Evolutionary conservation across 1,140 invertebrate genomes (phyloP).

Genomic region (Drosophila obscura): DNA sequence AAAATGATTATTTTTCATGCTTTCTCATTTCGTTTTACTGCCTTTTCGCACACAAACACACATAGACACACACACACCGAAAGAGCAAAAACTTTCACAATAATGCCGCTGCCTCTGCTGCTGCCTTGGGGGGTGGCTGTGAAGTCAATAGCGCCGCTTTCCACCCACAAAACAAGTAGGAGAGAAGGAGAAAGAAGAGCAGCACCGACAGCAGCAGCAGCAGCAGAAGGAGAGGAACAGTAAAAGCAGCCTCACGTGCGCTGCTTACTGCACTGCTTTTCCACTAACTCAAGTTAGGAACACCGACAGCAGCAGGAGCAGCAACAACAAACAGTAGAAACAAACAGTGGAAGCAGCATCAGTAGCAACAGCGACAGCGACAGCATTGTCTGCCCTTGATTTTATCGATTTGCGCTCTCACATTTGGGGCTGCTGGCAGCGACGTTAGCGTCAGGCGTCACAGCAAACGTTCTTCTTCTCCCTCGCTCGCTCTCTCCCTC

Average conservation of each 20-base stretch:
- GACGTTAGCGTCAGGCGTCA: conserved; percentile 12
- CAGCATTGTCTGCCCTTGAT: conserved; percentile 79
- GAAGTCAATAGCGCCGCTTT: conserved; percentile 16
- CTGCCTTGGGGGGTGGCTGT: not conserved
- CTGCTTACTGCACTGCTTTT: conserved; percentile 10
- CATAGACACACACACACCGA: conserved; percentile 28
- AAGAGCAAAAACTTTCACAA: conserved; percentile 67
- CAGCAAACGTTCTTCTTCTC: conserved; percentile 20
- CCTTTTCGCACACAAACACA: conserved; percentile 29
- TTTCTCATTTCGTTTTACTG: conserved; percentile 78
- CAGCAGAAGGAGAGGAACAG: conserved; percentile 15
- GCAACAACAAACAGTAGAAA: not conserved
- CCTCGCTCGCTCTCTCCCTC: conserved; percentile 22
- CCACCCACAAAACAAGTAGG: conserved; percentile 23
- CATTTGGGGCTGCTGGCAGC: conserved; percentile 61
- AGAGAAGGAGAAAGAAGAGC: conserved; percentile 7
- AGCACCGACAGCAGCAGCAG: conserved; percentile 12
- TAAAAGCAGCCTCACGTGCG: conserved; percentile 64
- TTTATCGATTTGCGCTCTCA: conserved; percentile 75
- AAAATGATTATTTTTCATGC: conserved; percentile 78
- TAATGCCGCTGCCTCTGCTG: conserved; percentile 48
- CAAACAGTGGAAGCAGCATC: not conserved
- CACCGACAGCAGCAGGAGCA: conserved; percentile 5
- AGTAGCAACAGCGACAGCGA: conserved; percentile 26
- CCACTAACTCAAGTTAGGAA: conserved; percentile 1